These are phyloP conservation scores for Miniopterus natalensis DNA, from an alignment of 2,113 vertebrate species.

Conservation along the genomic window DNA sequence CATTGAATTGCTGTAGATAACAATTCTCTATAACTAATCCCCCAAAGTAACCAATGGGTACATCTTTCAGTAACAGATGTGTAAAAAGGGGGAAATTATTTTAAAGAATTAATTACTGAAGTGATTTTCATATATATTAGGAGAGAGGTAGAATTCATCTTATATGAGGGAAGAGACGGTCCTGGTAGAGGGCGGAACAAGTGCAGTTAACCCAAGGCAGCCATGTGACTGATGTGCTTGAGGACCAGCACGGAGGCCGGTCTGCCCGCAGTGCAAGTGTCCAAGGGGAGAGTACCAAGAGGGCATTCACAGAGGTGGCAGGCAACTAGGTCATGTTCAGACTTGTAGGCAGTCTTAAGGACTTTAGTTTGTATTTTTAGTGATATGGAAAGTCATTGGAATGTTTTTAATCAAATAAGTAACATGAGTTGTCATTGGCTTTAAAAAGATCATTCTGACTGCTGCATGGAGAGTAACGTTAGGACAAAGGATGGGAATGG, in stretches of 20 bases:
- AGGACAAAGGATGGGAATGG: not conserved
- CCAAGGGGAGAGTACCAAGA: not conserved
- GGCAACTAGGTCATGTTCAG: not conserved
- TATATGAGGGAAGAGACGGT: not conserved
- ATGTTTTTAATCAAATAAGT: constrained; percentile 45
- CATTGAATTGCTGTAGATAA: not conserved
- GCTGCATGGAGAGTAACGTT: not conserved
- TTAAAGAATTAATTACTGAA: not conserved
- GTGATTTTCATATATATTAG: not conserved
- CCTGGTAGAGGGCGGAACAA: not conserved
- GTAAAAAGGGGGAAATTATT: not conserved
- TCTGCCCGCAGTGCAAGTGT: too few relatives aligned
- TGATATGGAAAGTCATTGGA: constrained; percentile 20
- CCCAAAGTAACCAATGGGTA: not conserved
- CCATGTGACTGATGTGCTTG: not conserved
- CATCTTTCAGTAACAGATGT: not conserved
- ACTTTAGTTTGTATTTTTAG: constrained; percentile 58
- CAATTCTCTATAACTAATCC: not conserved
- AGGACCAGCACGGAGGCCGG: too few relatives aligned
- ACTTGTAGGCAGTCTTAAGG: not conserved
- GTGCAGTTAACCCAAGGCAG: not conserved
- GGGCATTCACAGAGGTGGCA: not conserved
- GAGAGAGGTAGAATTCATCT: not conserved
- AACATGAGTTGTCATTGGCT: not conserved
- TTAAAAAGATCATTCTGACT: constrained; percentile 9